Conservation (phyloP, 2,797 vertebrate species). For the Meda fulgida region DNA sequence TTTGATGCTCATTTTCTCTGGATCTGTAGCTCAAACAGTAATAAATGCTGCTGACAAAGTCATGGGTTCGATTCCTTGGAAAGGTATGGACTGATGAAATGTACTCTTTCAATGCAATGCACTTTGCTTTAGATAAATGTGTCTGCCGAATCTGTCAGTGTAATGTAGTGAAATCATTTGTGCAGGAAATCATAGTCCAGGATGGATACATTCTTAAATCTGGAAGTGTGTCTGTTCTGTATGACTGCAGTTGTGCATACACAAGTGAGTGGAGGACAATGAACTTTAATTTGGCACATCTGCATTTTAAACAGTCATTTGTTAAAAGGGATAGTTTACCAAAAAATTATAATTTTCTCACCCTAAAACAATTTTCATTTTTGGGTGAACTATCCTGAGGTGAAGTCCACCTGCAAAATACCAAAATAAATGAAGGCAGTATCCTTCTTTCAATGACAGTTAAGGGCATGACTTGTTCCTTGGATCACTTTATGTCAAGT, state of each 20-base stretch:
- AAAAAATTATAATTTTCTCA: no score
- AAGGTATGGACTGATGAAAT: background rate
- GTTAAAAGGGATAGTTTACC: background rate
- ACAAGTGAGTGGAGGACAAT: background rate
- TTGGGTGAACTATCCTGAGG: background rate
- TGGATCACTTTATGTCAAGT: constrained; percentile 1
- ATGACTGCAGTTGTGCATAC: background rate
- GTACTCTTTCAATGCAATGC: background rate
- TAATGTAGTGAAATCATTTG: background rate
- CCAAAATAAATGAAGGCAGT: background rate
- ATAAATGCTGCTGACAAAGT: background rate
- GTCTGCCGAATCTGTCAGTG: background rate
- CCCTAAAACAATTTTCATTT: background rate
- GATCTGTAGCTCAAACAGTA: background rate
- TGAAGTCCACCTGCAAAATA: background rate
- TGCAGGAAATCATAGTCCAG: background rate
- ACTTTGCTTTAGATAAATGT: background rate
- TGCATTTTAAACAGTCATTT: background rate
- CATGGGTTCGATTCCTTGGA: background rate
- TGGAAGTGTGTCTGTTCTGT: background rate
- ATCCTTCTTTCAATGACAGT: background rate
- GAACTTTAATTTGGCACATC: background rate
- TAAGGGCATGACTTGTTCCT: background rate
- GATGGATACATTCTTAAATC: background rate
- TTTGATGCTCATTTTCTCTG: background rate